Base-by-base conservation (phyloP, 2,888 invertebrate species). In the Lasiommata megera region DNA sequence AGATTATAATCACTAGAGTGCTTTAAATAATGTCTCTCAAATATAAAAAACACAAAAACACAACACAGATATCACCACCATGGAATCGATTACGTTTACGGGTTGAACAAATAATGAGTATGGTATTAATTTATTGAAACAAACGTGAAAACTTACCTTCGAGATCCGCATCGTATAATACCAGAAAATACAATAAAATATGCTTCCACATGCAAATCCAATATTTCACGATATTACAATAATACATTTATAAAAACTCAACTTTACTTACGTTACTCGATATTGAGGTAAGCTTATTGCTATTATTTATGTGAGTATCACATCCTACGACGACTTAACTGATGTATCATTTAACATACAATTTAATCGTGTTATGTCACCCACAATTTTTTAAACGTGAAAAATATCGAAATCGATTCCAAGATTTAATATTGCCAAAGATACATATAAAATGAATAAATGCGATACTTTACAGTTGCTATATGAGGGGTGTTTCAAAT, bases 371-470 rank as follows among this genome's bases (percentile, higher is more conserved):
- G 9, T 36, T 5, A 7, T 18, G 36, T 36, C 18, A 36, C 36
- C n/a, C 18, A 18, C 18, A 36, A 12, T 36, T 12, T 8, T 36
- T 36, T 48, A 61, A 51, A 34, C 65, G 64, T 69, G 62, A 64
- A 68, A n/a, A n/a, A 60, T 71, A 63, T 67, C 85, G 83, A 77
- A 86, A 88, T 87, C 89, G 89, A 89, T 88, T 88, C 89, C 89
- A 88, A 80, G 76, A 76, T 77, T 67, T 67, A 50, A 68, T 62
- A 62, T 62, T 60, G 57, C 23, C 5, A 23, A 3, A 63, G 56
- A 68, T 66, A 61, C 41, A 54, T 23, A n/a, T n/a, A 54, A 54
- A 44, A 51, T 57, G 40, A 11, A 54, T 56, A 58, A 50, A 56
- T 34, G 53, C 56, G 37, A 56, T 48, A 56, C 18, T 44, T 46